Conservation (phyloP, 2,797 vertebrate genomes). For the Acanthopagrus latus region DNA sequence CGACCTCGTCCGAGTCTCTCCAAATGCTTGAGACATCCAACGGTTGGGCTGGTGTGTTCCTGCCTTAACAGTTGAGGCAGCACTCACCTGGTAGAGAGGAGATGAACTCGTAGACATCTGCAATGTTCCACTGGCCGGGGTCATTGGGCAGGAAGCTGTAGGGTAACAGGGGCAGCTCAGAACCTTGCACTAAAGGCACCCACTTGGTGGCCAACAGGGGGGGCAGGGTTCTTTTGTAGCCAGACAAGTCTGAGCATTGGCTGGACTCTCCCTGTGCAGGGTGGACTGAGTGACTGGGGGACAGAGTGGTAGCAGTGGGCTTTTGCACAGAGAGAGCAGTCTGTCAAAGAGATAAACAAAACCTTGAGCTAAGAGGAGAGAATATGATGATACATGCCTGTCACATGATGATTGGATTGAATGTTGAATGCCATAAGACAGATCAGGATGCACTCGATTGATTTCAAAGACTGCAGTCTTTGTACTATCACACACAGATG, state of each 20-base stretch:
- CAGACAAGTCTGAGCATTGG: slow-evolving; percentile 92
- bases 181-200: slow-evolving; percentile 76
- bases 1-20: too few relatives aligned
- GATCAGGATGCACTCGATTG: not conserved
- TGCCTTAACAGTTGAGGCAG: not conserved
- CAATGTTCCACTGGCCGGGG: slow-evolving; percentile 94
- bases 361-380: not conserved
- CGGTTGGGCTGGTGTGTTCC: too few relatives aligned
- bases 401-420: not conserved
- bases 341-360: slow-evolving; percentile 16
- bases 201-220: slow-evolving; percentile 85
- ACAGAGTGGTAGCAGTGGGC: slow-evolving; percentile 74
- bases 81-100: slow-evolving; percentile 92
- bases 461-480: not conserved
- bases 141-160: slow-evolving; percentile 89
- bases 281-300: slow-evolving; percentile 78
- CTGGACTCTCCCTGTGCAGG: slow-evolving; percentile 92
- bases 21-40: too few relatives aligned
- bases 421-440: not conserved
- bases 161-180: slow-evolving; percentile 84
- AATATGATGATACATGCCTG: not conserved
- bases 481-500: not conserved
- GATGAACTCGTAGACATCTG: slow-evolving; percentile 95
- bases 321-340: slow-evolving; percentile 72
- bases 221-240: slow-evolving; percentile 88